Base-by-base conservation (phyloP, 1,140 invertebrate species). In the Zaprionus ornatus region DNA sequence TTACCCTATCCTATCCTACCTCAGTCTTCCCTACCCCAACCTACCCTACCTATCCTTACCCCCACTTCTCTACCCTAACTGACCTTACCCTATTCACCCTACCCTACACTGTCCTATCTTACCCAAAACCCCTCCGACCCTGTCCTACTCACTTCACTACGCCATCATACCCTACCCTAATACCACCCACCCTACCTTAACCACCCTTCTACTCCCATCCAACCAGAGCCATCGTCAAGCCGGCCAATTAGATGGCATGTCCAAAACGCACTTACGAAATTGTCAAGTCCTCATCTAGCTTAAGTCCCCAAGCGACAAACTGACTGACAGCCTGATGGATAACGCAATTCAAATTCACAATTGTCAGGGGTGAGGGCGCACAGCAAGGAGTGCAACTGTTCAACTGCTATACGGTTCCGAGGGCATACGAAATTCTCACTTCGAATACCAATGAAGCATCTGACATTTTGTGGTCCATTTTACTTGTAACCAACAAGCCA, bases 341-440 rank as follows among this genome's bases (percentile, higher is more conserved):
- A 59, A 59, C 35, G 21, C 32, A 59, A 40, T 59, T n/a, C 56
- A 42, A 59, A 40, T 59, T 21, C 19, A 40, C 19, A 59, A 59
- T 40, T 40, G 10, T 13, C 32, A 25, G 23, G 17, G 35, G 56
- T n/a, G 37, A 48, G 6, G 42, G n/a, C 3, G 42, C 7, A 19
- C 17, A 19, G 42, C 7, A 12, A 12, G 37, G 37, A 15, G 37
- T n/a, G 15, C 40, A 23, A 23, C 10, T 45, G 40, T 45, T 50
- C 19, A 13, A 50, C 45, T 50, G 12, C 19, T 21, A 13, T 48
- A 23, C 17, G 45, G 21, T 50, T 50, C 19, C 19, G 12, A 21
- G 17, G 45, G 45, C 45, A 50, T 50, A 23, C 45, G 45, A 50
- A 50, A 50, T 23, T 19, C 45, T 50, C 45, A 50, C 19, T 23